Base-by-base conservation (phyloP, 2,888 invertebrate genomes). In the Cryptocephalus primarius region DNA sequence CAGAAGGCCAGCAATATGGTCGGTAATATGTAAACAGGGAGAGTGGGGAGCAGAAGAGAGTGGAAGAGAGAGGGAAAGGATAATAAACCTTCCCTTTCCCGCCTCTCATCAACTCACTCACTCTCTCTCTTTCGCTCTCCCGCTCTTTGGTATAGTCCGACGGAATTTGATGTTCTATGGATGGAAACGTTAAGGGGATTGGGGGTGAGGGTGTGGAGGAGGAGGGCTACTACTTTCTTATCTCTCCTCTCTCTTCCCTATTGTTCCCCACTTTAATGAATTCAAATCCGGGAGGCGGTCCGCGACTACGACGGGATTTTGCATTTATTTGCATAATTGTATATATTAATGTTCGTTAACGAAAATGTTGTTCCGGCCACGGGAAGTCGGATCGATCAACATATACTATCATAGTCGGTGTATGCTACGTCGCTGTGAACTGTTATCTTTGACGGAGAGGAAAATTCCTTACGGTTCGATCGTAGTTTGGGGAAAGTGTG, bases 311-410 rank as follows among this genome's bases (percentile, higher is more conserved):
- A 65, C 65, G 67, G 59, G 63, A 65, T 66, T 68, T 68, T 68
- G 68, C 68, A 69, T 68, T 59, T 55, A 68, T 69, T 69, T 69
- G 66, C 69, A 69, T 69, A 69, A 69, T 69, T 69, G 68, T 67
- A 66, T 67, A 68, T 68, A 69, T 67, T 69, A 68, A 68, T 68
- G 69, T 69, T 68, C 69, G 66, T 69, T 69, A 68, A 66, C 66
- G 67, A 68, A 67, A 22, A 22, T 22, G 22, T 22, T 22, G 22
- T 22, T 22, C 22, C 22, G 22, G 22, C 22, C 22, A 22, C 22
- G 22, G 22, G 22, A 22, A 22, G 22, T 22, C 22, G 22, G 22
- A 22, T 22, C 22, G 22, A 22, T 22, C 22, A 22, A 22, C 22
- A 22, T 22, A 22, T 22, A 22, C 22, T 22, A 22, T 22, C 60